Conservation (phyloP, 2,113 vertebrate species). For the Asarcornis scutulata region DNA sequence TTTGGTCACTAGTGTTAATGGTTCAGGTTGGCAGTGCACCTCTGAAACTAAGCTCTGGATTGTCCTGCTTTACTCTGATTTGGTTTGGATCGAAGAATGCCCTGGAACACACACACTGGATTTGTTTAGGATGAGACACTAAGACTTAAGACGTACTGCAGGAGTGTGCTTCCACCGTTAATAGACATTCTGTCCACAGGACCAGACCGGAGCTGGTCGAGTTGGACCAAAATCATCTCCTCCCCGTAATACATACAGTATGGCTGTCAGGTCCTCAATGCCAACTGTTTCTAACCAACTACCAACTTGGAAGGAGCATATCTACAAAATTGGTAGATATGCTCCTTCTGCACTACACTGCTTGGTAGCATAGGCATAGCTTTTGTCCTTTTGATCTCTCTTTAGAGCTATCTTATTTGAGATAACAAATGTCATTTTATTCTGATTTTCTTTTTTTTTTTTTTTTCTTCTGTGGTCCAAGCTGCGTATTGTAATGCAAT, state of each 20-base stretch:
- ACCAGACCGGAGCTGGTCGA: not conserved
- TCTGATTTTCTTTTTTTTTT: not conserved
- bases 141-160: not conserved
- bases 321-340: not conserved
- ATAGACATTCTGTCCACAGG: not conserved
- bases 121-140: not conserved
- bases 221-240: not conserved
- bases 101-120: not conserved
- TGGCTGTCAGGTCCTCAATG: not conserved
- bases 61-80: not conserved
- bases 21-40: not conserved
- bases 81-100: not conserved
- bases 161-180: not conserved
- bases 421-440: not conserved
- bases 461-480: not conserved
- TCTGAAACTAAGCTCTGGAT: not conserved
- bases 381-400: not conserved
- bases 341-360: not conserved
- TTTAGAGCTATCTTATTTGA: not conserved
- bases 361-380: not conserved
- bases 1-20: not conserved
- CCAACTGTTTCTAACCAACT: not conserved
- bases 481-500: not conserved
- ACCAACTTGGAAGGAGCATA: no score
- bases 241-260: fast-evolving